phyloP scores from a whole-genome alignment of 2,888 invertebrate genomes.

The Malachius bipustulatus region DNA sequence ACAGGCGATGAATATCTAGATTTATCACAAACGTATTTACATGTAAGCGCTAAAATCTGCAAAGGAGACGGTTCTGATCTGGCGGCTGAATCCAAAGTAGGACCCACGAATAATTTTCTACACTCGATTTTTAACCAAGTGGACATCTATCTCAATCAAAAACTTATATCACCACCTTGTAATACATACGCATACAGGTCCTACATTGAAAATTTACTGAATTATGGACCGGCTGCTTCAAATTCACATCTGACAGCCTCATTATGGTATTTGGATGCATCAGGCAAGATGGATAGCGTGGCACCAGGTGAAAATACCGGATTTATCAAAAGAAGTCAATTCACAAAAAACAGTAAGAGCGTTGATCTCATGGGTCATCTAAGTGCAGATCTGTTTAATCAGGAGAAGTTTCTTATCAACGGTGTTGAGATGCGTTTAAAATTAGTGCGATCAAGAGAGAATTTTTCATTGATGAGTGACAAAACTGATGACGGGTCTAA shows the following conservation, averaged over 20 bases:
- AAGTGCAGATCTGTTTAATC: background rate
- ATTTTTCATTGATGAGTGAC: background rate
- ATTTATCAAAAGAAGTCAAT: background rate
- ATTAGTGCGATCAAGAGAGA: background rate
- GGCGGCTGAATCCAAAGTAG: slow-evolving; percentile 9
- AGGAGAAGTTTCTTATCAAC: background rate
- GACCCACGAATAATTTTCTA: slow-evolving; percentile 20
- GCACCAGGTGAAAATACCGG: background rate
- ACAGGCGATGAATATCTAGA: slow-evolving; percentile 22
- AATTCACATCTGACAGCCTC: slow-evolving; percentile 16
- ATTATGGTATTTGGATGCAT: slow-evolving; percentile 15
- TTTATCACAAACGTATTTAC: slow-evolving; percentile 19
- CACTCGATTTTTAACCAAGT: slow-evolving; percentile 21
- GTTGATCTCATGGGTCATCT: background rate
- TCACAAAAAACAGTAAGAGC: background rate
- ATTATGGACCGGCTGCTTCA: slow-evolving; percentile 18
- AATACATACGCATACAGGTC: slow-evolving; percentile 22
- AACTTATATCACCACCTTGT: slow-evolving; percentile 20
- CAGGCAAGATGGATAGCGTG: slow-evolving; percentile 13
- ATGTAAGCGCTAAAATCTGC: slow-evolving; percentile 15
- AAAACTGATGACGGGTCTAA: background rate
- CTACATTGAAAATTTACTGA: slow-evolving; percentile 21
- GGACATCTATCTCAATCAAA: slow-evolving; percentile 23
- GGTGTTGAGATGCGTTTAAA: background rate
- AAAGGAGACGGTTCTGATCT: slow-evolving; percentile 9